Evolutionary conservation across 2,113 vertebrate genomes (phyloP), one percentile per base, ranked within the genome.

Genomic region (Xenopus borealis): DNA sequence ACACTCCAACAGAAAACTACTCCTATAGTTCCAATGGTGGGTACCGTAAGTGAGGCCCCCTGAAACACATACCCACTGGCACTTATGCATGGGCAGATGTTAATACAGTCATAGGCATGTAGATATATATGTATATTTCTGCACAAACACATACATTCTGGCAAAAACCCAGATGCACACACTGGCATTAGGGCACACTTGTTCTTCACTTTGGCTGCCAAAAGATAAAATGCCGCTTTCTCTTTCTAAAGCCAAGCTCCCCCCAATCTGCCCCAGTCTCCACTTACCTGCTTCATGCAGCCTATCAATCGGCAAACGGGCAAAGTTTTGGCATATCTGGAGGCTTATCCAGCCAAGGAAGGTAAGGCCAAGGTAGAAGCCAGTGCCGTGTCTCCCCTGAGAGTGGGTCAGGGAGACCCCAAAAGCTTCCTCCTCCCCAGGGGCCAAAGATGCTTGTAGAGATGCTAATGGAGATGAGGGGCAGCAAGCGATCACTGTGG

Each of bases 381-480:
- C 55, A 19, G 10, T 46, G 52, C 55, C 20, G 40, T 30, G 8
- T 17, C 13, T 67, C 64, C n/a, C 72, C 55, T 53, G 27, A 47
- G n/a, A 33, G 9, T 40, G 17, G 57, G n/a, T 12, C 19, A 17
- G 65, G 58, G 57, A n/a, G 57, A 57, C 13, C 59, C 69, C 53
- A 13, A 46, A n/a, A 53, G 40, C 55, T n/a, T 63, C 12, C 45
- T 53, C 23, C 58, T 30, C 58, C 16, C 23, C 45, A 40, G 66
- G 73, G 73, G 66, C 40, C 19, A 61, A 19, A 61, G 72, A 75
- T 61, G 53, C 53, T 46, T 57, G 7, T n/a, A 27, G 59, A 63
- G 59, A 76, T 63, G 66, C 73, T 76, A 50, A 68, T 76, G 73
- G 66, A 76, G 73, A 66, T 69, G 66, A 76, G 58, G 73, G 59